Evolutionary conservation across 1,140 invertebrate species (phyloP), one percentile per base, ranked within the genome.

Genomic region (Prorops nasuta): DNA sequence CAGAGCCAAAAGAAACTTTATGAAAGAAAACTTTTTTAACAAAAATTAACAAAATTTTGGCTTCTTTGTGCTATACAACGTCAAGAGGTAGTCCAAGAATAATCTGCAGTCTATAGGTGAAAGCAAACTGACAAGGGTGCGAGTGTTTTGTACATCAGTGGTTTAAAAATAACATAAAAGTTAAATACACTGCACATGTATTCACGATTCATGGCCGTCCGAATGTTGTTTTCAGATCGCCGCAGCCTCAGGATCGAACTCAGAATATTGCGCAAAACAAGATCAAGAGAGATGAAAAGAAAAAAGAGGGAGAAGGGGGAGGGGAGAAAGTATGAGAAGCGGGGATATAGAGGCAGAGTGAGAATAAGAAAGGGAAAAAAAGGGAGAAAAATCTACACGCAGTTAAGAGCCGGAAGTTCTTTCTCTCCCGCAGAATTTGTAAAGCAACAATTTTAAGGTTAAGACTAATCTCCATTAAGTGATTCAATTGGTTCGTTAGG

Each of bases 151-250:
- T 47, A 45, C 28, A 57, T 57, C 35, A 42, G 32, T 34, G 34
- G 58, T 62, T 62, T 57, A 61, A 61, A 60, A 61, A 63, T 63
- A 61, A 63, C 55, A 43, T 62, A 60, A 63, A 61, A 58, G 50
- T 57, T 39, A 54, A 54, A 57, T 58, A 48, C 41, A 47, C 46
- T 17, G 44, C 36, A 19, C 15, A n/a, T 19, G 20, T 34, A 40
- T 38, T 49, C 43, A 12, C 19, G 38, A 54, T 51, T 54, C 54
- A 51, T 41, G 51, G 54, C 16, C 58, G 35, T 19, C 43, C 43
- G n/a, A 56, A 34, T 53, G 31, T 34, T 35, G 43, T 16, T 31
- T 32, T 46, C 32, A 3, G 18, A 21, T 21, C 22, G 20, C 10
- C 3, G n/a, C 20, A 14, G 6, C 20, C 20, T 12, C 18, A 19